phyloP scores from a whole-genome alignment of 2,888 invertebrate species.

The Agrotis clavis region DNA sequence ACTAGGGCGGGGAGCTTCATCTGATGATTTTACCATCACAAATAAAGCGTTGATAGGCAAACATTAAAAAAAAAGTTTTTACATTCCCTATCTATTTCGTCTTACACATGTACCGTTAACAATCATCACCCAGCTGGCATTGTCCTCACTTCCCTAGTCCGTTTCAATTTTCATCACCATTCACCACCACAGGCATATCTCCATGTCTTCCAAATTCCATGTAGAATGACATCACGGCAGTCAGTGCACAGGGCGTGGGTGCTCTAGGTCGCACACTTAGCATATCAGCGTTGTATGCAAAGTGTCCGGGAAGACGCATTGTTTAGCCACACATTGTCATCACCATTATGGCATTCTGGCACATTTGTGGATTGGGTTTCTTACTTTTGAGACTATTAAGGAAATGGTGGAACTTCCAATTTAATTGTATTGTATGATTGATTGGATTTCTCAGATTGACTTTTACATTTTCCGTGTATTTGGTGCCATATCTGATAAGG shows the following conservation, averaged over 20 bases:
- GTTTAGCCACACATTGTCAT: slow-evolving; percentile 38
- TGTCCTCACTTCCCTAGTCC: no score
- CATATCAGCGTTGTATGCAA: slow-evolving; percentile 44
- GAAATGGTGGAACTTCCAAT: slow-evolving; percentile 28
- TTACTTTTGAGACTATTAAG: slow-evolving; percentile 17
- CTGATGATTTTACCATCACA: no score
- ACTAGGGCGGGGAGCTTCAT: no score
- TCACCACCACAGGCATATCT: slow-evolving; percentile 8
- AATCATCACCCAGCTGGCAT: no score
- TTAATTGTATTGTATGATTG: slow-evolving; percentile 18
- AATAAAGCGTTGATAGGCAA: no score
- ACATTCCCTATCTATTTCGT: no score
- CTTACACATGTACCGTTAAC: no score
- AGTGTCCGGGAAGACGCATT: slow-evolving; percentile 50
- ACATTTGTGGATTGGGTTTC: slow-evolving; percentile 24
- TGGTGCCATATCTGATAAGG: slow-evolving; percentile 26
- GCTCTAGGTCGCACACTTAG: slow-evolving; percentile 46
- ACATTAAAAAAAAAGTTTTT: no score
- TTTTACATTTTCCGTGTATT: slow-evolving; percentile 21
- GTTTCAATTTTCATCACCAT: no score
- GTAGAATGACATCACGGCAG: slow-evolving; percentile 50
- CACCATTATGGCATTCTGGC: slow-evolving; percentile 33
- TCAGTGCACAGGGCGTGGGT: slow-evolving; percentile 40
- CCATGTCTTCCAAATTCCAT: slow-evolving; percentile 3
- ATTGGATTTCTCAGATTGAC: slow-evolving; percentile 25